Evolutionary conservation across 2,113 vertebrate species (phyloP), one percentile per base, ranked within the genome.

Genomic region (Spheniscus mendiculus): DNA sequence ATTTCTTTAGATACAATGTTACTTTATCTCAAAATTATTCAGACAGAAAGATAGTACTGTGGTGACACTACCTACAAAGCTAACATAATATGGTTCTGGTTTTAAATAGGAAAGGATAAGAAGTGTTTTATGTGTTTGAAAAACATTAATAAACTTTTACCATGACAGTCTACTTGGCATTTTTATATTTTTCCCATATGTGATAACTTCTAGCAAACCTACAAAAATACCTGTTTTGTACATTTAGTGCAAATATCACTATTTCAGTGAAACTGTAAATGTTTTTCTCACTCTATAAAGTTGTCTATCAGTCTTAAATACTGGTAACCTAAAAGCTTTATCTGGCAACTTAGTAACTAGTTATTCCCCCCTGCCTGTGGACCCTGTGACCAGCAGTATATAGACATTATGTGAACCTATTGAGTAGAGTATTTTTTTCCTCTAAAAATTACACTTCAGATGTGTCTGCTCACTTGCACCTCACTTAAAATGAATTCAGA

Each of bases 271-370:
- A 91, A 89, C 25, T 74, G 11, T 26, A 52, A 55, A 77, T 34
- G 15, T 66, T 76, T 71, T 96, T 55, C 15, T 90, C n/a, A 15
- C 38, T 49, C 45, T 67, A 2, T 76, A 5, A 88, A 91, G 72
- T 81, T 92, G 71, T 79, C 34, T 89, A 19, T 77, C 1, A 19
- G 50, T 81, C 61, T 89, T 53, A 83, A 83, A 58, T 77, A 89
- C 36, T 58, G 38, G 45, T 71, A 56, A 80, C 34, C 40, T 83
- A 53, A 85, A 90, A 84, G 44, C 52, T 90, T 87, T 94, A 27
- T 82, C 34, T 82, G 71, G 56, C 53, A 90, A 70, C 49, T 83
- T 89, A 45, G 29, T 94, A 67, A 80, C 50, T 44, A 44, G 71
- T 71, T 79, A 66, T 92, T 80, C 44, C 55, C 27, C 34, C 15